A percentile compares a stretch with the other conserved stretches of the same genome.
Evolutionary conservation across 2,888 invertebrate genomes (phyloP).

Genomic region (Camponotus fellah): DNA sequence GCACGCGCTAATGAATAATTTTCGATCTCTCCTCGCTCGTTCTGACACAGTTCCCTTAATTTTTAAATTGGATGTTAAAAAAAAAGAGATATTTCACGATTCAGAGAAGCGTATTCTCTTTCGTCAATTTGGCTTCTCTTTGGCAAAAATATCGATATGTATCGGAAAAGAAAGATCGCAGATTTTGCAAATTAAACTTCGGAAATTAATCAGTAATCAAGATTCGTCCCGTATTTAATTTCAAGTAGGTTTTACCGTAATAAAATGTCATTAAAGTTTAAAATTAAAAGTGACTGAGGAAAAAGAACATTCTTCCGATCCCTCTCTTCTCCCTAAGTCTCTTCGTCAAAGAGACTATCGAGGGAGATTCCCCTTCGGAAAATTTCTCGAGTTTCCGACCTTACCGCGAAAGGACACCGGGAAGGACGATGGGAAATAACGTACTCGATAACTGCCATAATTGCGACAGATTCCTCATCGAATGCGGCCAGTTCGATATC

Average conservation of each 20-base stretch:
- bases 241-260: background rate
- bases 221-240: background rate
- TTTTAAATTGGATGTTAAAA: background rate
- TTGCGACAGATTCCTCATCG: conserved; percentile 57
- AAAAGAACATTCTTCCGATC: background rate
- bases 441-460: conserved; percentile 57
- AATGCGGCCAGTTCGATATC: conserved; percentile 53
- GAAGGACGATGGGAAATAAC: conserved; percentile 13
- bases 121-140: background rate
- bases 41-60: background rate
- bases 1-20: background rate
- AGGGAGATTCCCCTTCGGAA: background rate
- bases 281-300: conserved; percentile 9
- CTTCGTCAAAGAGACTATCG: background rate
- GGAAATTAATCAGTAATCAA: background rate
- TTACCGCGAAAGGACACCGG: background rate
- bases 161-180: background rate
- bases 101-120: background rate
- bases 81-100: background rate
- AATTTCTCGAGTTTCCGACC: background rate
- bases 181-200: background rate
- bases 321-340: background rate
- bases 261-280: background rate
- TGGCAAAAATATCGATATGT: background rate
- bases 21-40: background rate